These are phyloP conservation scores for Cephalotes varians DNA, from an alignment of 2,888 invertebrate genomes.

Conservation along the genomic window DNA sequence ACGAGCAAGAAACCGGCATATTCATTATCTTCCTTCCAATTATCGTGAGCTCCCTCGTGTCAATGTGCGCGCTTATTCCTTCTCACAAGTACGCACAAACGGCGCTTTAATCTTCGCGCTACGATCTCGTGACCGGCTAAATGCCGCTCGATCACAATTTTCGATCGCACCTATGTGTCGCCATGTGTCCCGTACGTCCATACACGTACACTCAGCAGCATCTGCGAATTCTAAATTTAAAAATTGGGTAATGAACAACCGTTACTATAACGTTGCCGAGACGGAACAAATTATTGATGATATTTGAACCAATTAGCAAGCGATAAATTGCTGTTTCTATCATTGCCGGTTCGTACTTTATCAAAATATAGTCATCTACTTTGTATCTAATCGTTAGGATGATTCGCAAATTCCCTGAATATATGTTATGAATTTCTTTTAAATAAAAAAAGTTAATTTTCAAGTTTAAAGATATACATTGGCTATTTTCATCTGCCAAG, in stretches of 20 bases:
- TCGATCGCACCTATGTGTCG: slow-evolving; percentile 59
- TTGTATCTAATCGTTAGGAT: not conserved
- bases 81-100: slow-evolving; percentile 29
- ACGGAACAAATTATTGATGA: slow-evolving; percentile 34
- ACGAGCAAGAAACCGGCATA: slow-evolving; percentile 55
- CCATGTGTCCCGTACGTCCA: slow-evolving; percentile 41
- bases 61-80: slow-evolving; percentile 49
- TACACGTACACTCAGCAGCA: slow-evolving; percentile 16
- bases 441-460: not conserved
- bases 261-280: not conserved
- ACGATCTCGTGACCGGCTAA: slow-evolving; percentile 59
- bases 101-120: slow-evolving; percentile 60
- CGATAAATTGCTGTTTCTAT: slow-evolving; percentile 21
- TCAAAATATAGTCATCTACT: not conserved
- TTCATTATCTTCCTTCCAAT: slow-evolving; percentile 69
- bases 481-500: not conserved
- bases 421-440: not conserved
- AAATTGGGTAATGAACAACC: slow-evolving; percentile 30
- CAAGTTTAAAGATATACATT: not conserved
- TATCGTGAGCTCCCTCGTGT: slow-evolving; percentile 53
- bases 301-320: slow-evolving; percentile 34
- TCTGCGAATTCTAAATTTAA: slow-evolving; percentile 61
- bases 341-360: not conserved
- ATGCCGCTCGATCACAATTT: slow-evolving; percentile 66
- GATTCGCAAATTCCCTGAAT: not conserved